These are phyloP conservation scores for Girardia tigrina DNA, from an alignment of 2,888 invertebrate genomes.

Conservation along the genomic window DNA sequence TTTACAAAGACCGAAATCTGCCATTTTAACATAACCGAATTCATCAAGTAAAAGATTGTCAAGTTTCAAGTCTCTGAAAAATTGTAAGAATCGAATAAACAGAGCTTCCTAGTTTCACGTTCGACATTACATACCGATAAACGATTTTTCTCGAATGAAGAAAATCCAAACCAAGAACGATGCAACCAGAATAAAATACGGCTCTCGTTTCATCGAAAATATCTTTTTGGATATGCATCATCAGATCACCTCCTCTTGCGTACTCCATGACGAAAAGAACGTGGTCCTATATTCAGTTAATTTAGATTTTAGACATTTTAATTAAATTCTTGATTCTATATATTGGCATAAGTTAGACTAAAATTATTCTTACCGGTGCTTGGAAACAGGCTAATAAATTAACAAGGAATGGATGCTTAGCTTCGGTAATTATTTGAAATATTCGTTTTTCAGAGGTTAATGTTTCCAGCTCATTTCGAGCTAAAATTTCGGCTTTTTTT, in stretches of 20 bases:
- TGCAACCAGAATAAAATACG: constrained; percentile 97
- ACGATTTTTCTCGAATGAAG: constrained; percentile 96
- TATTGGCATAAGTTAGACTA: too few species aligned
- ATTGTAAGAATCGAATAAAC: neutral
- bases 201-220: constrained; percentile 91
- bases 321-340: too few species aligned
- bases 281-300: constrained; percentile 60
- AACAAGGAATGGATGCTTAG: constrained; percentile 93
- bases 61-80: constrained; percentile 73
- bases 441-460: constrained; percentile 93
- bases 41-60: constrained; percentile 92
- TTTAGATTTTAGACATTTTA: constrained; percentile 40
- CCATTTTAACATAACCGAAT: constrained; percentile 97
- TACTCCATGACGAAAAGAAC: constrained; percentile 99
- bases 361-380: constrained; percentile 75
- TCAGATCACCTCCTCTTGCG: constrained; percentile 92
- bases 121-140: constrained; percentile 62
- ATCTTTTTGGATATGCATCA: constrained; percentile 99
- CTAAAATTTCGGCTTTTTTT: constrained; percentile 97
- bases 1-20: constrained; percentile 90
- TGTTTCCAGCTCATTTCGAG: constrained; percentile 93
- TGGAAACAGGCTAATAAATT: constrained; percentile 98
- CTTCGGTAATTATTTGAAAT: constrained; percentile 81
- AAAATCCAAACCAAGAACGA: constrained; percentile 92
- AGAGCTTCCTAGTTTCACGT: neutral